Evolutionary conservation across 2,797 vertebrate genomes (phyloP), one percentile per base, ranked within the genome.

Genomic region (Australoheros facetus): DNA sequence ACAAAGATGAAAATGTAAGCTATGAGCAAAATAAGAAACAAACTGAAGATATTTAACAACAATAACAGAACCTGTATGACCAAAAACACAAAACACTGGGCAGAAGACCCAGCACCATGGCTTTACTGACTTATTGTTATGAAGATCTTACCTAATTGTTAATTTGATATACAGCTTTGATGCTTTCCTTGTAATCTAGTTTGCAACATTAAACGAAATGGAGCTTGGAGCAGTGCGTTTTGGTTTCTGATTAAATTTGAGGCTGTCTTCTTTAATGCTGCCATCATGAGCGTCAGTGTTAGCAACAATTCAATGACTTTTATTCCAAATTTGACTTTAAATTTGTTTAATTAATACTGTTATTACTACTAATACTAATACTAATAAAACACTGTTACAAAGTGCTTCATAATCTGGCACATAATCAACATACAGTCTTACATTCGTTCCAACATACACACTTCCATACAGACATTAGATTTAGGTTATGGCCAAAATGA

Each of bases 321-420:
- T 32, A 32, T 19, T 19, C 28, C 56, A 58, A 58, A 32, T 4
- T 58, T 58, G 28, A 58, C 56, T 58, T 9, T 32, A 19, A 32
- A 19, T 58, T 58, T 58, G 8, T 32, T 58, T 58, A 32, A 32
- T 30, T 5, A 30, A 9, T 30, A 57, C 26, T 17, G 16, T 3
- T 26, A 21, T 10, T 54, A 54, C 0, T 11, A 56, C 23, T 56
- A 28, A 2, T 56, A 56, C 0, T 56, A 57, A 30, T 30, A 30
- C 10, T 56, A 56, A 56, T 57, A 30, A 30, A 34, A 34, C 32
- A 34, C 7, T 34, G 32, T 34, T 8, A 34, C 2, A 34, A 34
- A 34, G 2, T 34, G 32, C 32, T 34, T 34, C 7, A 34, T 3
- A 7, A 7, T 9, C 2, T 34, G 8, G 56, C 4, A 30, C 56